Evolutionary conservation across 2,797 vertebrate genomes (phyloP).

Genomic region (Botia almorhae): DNA sequence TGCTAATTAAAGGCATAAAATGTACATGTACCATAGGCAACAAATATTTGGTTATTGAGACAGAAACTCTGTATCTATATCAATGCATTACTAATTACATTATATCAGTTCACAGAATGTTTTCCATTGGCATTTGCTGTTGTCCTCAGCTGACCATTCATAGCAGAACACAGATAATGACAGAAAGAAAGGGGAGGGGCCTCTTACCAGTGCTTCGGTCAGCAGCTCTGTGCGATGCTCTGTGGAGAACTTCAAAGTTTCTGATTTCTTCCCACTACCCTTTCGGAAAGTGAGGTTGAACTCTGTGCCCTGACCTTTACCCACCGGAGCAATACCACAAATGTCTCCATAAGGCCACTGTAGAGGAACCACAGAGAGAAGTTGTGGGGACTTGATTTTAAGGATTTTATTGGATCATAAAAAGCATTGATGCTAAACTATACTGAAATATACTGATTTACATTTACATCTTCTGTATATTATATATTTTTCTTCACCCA

Average conservation of each 20-base stretch:
- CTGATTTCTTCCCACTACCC: slow-evolving; percentile 94
- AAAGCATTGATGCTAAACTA: too few species aligned
- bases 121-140: neutral
- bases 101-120: neutral
- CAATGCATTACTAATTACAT: too few species aligned
- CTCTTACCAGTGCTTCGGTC: slow-evolving; percentile 94
- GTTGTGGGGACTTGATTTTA: neutral
- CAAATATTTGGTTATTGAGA: too few species aligned
- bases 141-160: neutral
- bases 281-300: slow-evolving; percentile 98
- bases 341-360: slow-evolving; percentile 99
- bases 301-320: slow-evolving; percentile 97
- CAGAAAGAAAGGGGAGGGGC: neutral
- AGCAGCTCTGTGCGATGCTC: slow-evolving; percentile 98
- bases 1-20: too few species aligned
- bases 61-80: too few species aligned
- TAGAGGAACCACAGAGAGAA: slow-evolving; percentile 7
- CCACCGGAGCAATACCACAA: slow-evolving; percentile 92
- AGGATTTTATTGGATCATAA: too few species aligned
- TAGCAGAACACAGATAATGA: neutral
- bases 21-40: too few species aligned
- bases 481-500: too few species aligned
- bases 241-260: slow-evolving; percentile 98
- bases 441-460: too few species aligned
- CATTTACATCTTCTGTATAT: too few species aligned